Conservation (phyloP, 2,888 invertebrate genomes). For the Lycocerus yunnanus region DNA sequence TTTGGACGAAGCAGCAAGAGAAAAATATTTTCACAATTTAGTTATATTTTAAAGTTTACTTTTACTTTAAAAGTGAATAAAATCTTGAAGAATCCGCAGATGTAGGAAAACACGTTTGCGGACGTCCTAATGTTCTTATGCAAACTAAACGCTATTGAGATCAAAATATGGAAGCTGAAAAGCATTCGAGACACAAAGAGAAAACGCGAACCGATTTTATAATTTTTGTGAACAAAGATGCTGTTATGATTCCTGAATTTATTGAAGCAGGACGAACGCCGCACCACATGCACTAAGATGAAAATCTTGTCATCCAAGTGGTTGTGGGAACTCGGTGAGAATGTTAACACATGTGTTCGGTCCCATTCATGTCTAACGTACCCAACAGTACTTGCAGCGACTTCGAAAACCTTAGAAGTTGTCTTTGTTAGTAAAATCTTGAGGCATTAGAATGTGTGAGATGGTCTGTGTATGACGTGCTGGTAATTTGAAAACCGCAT, state of each 20-base stretch:
- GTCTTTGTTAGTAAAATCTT: conserved; percentile 20
- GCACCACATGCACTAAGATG: conserved; percentile 50
- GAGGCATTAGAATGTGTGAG: conserved; percentile 2
- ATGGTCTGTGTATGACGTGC: conserved; percentile 17
- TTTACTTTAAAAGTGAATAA: neutral
- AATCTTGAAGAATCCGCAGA: conserved; percentile 7
- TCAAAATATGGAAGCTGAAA: conserved; percentile 29
- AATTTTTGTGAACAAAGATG: conserved; percentile 30
- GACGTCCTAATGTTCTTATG: conserved; percentile 24
- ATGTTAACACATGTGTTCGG: conserved; percentile 52
- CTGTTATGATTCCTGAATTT: conserved; percentile 19
- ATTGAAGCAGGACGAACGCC: conserved; percentile 26
- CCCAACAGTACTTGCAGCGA: conserved; percentile 26
- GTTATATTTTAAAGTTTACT: neutral
- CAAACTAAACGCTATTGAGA: conserved; percentile 31
- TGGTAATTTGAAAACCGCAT: conserved; percentile 15
- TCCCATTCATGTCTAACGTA: conserved; percentile 39
- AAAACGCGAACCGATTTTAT: conserved; percentile 30
- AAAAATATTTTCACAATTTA: neutral
- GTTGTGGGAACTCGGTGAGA: conserved; percentile 53
- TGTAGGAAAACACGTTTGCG: conserved; percentile 9
- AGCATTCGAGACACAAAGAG: conserved; percentile 29
- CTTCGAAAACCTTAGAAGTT: conserved; percentile 14
- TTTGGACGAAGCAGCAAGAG: neutral
- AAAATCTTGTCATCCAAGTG: conserved; percentile 55